Conservation (phyloP, 2,113 vertebrate species). For the Phylloscopus trochiloides region DNA sequence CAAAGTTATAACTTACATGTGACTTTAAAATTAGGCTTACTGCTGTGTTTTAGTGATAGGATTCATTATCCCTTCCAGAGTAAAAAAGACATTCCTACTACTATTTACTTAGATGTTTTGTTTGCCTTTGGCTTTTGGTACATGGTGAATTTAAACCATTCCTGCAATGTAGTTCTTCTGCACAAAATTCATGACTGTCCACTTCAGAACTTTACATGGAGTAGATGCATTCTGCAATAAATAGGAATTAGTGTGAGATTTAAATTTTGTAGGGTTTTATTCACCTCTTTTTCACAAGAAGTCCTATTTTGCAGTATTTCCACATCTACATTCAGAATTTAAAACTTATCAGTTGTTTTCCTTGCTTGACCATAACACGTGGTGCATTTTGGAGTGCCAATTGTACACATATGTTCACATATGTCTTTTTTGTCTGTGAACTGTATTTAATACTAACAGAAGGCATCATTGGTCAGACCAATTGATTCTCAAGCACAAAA, state of each 20-base stretch:
- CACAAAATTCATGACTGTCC: background rate
- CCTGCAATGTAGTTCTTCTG: constrained; percentile 25
- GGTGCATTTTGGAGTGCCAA: background rate
- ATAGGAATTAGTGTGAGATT: background rate
- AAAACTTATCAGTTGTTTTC: background rate
- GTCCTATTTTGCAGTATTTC: background rate
- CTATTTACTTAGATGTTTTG: background rate
- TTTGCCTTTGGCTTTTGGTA: constrained; percentile 4
- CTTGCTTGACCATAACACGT: background rate
- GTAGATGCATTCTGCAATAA: background rate
- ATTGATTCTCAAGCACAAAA: background rate
- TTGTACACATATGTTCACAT: background rate
- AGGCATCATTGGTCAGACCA: background rate
- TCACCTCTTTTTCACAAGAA: background rate
- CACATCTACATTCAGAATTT: background rate
- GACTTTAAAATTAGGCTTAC: constrained; percentile 23
- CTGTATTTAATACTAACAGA: background rate
- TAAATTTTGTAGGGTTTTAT: background rate
- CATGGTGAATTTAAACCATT: constrained; percentile 24
- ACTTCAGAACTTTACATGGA: constrained; percentile 13
- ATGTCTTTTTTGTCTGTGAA: background rate
- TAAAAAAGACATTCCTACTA: background rate
- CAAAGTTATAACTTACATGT: background rate
- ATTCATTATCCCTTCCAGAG: constrained; percentile 27
- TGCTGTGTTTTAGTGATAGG: constrained; percentile 12